Base-by-base conservation (phyloP, 2,888 invertebrate genomes). In the Drosophila phalerata region DNA sequence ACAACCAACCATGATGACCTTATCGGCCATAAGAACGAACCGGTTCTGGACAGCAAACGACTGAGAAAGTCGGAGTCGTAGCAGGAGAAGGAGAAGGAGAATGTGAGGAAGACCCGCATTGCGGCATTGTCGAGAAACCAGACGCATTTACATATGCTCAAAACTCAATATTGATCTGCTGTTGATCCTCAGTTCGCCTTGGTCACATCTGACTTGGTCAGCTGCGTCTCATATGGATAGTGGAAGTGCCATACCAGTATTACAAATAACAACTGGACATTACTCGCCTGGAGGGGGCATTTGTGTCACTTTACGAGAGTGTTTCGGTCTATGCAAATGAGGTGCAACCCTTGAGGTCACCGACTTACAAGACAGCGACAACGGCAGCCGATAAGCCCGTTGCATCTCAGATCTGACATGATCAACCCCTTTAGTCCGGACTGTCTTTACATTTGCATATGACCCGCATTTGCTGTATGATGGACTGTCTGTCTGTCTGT, bases 1-100 rank as follows among this genome's bases (percentile, higher is more conserved):
- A 53, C 43, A 32, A 22, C 13, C 55, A 56, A 34, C 32, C 22
- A 56, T 67, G 87, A 75, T 85, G 88, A 84, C 88, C 84, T 88
- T 85, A 89, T 88, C 89, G 81, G 68, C 71, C 73, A 77, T 42
- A 65, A 60, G 37, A 68, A 55, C 55, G 62, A 91, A 90, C 90
- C 90, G 91, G 90, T 90, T 91, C 84, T 89, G 91, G 90, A 87
- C 90, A 90, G 73, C 60, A 62, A 73, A 52, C 60, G 75, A 73
- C 68, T 66, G 38, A 37, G 65, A 71, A 65, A 68, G 70, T 11
- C 17, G 17, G 11, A 30, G 58, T 3, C n/a, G 22, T 17, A 37
- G 11, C 19, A 11, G 11, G 69, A 67, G 70, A 43, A 6, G 19
- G 17, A 30, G 60, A 17, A 15, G n/a, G 13, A n/a, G 11, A 22